A percentile compares a stretch with the other conserved stretches of the same genome.
Conservation (phyloP, 2,888 invertebrate genomes). For the Cephus pygmeus region DNA sequence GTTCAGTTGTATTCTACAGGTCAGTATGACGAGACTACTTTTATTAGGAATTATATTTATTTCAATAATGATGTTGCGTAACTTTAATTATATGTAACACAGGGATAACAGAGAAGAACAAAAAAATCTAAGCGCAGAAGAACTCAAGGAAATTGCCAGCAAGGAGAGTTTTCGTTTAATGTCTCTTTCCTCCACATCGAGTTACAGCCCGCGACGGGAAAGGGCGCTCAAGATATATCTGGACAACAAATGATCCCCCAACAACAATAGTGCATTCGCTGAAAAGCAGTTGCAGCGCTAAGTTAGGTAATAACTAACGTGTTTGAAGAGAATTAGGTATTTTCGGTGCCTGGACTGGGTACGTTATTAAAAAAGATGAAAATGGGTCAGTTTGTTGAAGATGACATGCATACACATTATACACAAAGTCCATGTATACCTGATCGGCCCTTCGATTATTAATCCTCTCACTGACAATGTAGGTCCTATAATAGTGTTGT, state of each 20-base stretch:
- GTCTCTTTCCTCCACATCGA: constrained; percentile 51
- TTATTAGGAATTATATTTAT: neutral
- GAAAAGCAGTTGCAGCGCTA: constrained; percentile 25
- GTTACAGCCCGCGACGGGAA: constrained; percentile 75
- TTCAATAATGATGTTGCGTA: constrained; percentile 3
- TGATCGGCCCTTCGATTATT: constrained; percentile 29
- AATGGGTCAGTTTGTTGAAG: neutral
- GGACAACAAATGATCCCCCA: constrained; percentile 66
- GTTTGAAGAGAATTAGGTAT: constrained; percentile 34
- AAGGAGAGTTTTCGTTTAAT: constrained; percentile 67
- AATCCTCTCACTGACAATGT: constrained; percentile 37
- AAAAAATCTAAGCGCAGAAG: constrained; percentile 72
- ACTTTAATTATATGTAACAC: constrained; percentile 18
- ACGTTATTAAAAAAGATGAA: constrained; percentile 16
- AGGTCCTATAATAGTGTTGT: neutral
- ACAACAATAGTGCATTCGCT: constrained; percentile 24
- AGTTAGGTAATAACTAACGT: constrained; percentile 20
- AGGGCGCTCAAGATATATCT: constrained; percentile 79
- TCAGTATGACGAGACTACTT: constrained; percentile 47
- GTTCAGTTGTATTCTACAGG: constrained; percentile 77
- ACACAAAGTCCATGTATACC: neutral
- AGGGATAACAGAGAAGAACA: constrained; percentile 74
- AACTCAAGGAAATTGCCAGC: constrained; percentile 71
- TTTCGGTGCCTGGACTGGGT: constrained; percentile 25
- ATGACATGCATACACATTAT: neutral